Evolutionary conservation across 2,113 vertebrate genomes (phyloP), one percentile per base, ranked within the genome.

Genomic region (Eulemur rufifrons): DNA sequence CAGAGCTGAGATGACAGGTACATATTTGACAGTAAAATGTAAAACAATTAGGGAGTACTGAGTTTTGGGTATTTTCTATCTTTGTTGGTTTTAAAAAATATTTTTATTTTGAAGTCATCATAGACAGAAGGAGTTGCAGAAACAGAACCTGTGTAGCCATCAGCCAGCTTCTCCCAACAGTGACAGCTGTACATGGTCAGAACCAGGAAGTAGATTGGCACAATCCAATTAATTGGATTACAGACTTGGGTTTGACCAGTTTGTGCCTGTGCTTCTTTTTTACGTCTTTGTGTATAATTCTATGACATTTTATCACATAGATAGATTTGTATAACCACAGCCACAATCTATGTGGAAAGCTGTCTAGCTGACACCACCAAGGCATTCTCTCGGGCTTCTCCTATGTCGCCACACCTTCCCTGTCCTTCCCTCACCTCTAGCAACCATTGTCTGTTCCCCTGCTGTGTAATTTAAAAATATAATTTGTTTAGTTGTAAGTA

Each of bases 71-170:
- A 42, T 45, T 77, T 21, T 64, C 45, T 54, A 39, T 52, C 18
- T 89, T 86, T 45, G 15, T 52, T 69, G 42, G 1, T n/a, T 93
- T 71, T 61, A 25, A 91, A 68, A n/a, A 32, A 9, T 11, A 7
- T 73, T 85, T 81, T 89, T 20, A 93, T 83, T 90, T 91, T 76
- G 17, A 93, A 94, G 63, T 88, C 63, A 74, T 89, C 56, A 61
- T n/a, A 74, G 63, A 52, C 6, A 86, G 11, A 87, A 68, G n/a
- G 29, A 76, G 32, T 78, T 50, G 20, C 13, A 39, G 66, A 94
- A 95, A 84, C 25, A 85, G 29, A 21, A 29, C 12, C 50, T 10
- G 29, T 69, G 11, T 76, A 66, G n/a, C 56, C 5, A 18, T 12
- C 27, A 50, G 34, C 21, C 29, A n/a, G n/a, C 7, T 71, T 94